Evolutionary conservation across 2,888 invertebrate species (phyloP), one percentile per base, ranked within the genome.

Genomic region (Zootermopsis nevadensis): DNA sequence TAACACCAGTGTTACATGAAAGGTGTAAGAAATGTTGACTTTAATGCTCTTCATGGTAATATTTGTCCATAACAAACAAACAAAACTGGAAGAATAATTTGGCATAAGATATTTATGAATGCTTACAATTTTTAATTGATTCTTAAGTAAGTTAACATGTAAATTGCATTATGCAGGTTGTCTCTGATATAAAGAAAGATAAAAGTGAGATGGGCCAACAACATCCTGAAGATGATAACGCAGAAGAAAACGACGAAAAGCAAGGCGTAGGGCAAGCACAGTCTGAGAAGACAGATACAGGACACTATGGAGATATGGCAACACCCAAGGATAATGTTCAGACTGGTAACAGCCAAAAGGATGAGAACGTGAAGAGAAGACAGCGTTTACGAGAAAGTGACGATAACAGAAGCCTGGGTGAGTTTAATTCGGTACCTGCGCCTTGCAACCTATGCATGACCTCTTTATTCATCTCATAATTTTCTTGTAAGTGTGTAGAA

Each of bases 381-480:
- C 94, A 94, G 82, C 94, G 93, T 87, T 96, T 95, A 0, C 96
- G 96, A 0, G 92, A 93, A 85, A 94, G 94, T 0, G 94, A 97
- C 86, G 93, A 94, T 69, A 93, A 95, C 86, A 91, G 96, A 81
- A 94, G 93, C 15, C 89, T 97, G 83, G 92, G 92, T 91, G 87
- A 87, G 86, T 84, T 1, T n/a, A 15, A 7, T 48, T 48, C 2
- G 27, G 7, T 60, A n/a, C 10, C 1, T 48, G 15, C 15, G 15
- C 1, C 1, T 19, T 48, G 48, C 7, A 48, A 19, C 1, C 48
- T 48, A 10, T 48, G 48, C 19, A 48, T 48, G n/a, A n/a, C n/a
- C n/a, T n/a, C n/a, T n/a, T n/a, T n/a, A n/a, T n/a, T n/a, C n/a
- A n/a, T n/a, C n/a, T n/a, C n/a, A n/a, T n/a, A n/a, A n/a, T n/a